Conservation (phyloP, 2,888 invertebrate species). For the Phanerotoma sp. region DNA sequence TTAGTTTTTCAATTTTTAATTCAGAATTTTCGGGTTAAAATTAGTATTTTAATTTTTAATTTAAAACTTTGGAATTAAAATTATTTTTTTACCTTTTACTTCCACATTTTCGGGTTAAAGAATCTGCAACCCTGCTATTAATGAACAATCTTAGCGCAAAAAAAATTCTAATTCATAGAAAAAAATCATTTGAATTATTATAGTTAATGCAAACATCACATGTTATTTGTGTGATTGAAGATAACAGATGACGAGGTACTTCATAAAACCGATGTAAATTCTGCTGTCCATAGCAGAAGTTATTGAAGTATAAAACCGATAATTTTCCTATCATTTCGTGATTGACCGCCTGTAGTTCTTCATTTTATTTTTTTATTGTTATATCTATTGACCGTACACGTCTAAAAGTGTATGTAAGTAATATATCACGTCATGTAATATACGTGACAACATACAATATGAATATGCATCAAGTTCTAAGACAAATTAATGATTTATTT, state of each 20-base stretch:
- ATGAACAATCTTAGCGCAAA: too few species aligned
- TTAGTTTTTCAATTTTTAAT: too few species aligned
- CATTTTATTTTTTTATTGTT: neutral
- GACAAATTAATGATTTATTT: neutral
- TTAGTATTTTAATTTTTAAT: too few species aligned
- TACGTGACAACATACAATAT: neutral
- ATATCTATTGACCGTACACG: neutral
- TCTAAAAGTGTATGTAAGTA: neutral
- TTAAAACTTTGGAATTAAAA: too few species aligned
- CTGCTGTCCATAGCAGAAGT: slow-evolving; percentile 9
- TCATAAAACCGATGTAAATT: slow-evolving; percentile 6
- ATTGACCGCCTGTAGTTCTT: neutral
- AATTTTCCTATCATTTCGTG: neutral
- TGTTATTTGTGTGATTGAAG: neutral
- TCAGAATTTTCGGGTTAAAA: too few species aligned
- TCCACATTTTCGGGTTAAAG: too few species aligned
- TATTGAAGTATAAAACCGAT: slow-evolving; percentile 19
- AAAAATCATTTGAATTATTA: neutral
- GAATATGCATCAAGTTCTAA: too few species aligned
- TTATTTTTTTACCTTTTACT: too few species aligned
- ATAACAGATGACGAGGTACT: neutral
- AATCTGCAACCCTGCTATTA: too few species aligned
- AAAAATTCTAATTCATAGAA: too few species aligned
- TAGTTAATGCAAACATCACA: neutral
- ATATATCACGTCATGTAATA: neutral